Conservation (phyloP, 2,888 invertebrate genomes). For the Amiota communis region DNA sequence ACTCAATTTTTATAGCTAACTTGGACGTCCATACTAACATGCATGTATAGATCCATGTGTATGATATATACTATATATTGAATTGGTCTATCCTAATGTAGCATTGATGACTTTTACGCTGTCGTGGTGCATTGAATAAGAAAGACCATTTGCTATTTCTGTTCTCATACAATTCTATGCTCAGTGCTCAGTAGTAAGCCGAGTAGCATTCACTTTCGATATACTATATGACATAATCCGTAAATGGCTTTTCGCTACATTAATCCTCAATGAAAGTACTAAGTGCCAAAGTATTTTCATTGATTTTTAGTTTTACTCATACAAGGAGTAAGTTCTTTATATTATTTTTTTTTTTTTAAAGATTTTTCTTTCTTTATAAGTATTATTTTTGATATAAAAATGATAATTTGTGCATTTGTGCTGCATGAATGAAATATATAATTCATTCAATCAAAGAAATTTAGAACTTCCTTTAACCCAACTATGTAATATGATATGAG, state of each 20-base stretch:
- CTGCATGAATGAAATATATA: too few relatives aligned
- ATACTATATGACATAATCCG: constrained; percentile 50
- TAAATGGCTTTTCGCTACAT: constrained; percentile 53
- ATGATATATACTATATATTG: background rate
- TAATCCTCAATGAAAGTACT: constrained; percentile 40
- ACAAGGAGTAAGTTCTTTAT: too few relatives aligned
- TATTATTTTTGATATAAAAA: background rate
- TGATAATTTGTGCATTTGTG: too few relatives aligned
- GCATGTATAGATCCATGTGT: background rate
- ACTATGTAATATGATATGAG: too few relatives aligned
- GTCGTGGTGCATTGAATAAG: background rate
- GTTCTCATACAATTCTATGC: background rate
- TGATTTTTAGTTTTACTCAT: constrained; percentile 18
- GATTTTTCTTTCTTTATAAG: background rate
- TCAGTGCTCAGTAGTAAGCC: too few relatives aligned
- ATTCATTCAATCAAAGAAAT: too few relatives aligned
- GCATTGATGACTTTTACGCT: background rate
- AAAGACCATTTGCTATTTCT: constrained; percentile 18
- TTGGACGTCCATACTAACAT: background rate
- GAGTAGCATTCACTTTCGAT: constrained; percentile 37
- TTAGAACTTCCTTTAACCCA: too few relatives aligned
- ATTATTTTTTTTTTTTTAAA: background rate
- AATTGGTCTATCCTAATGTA: background rate
- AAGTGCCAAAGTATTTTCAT: constrained; percentile 34
- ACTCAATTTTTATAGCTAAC: background rate